Base-by-base conservation (phyloP, 2,888 invertebrate species). In the Tineola bisselliella region DNA sequence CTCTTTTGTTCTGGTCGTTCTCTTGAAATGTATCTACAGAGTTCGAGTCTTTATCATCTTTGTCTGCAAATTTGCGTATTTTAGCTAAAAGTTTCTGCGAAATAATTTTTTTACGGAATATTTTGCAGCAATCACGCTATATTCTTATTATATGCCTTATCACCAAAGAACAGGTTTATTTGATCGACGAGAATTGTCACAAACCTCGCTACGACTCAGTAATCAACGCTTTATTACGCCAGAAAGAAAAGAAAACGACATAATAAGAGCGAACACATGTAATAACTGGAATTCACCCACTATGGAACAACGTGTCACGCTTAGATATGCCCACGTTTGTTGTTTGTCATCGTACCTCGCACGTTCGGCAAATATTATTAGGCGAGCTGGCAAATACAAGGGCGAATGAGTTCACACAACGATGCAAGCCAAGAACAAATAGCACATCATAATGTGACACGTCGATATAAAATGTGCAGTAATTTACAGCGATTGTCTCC, bases 291-390 rank as follows among this genome's bases (percentile, higher is more conserved):
- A 79, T 77, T 76, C 76, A 72, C 73, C 71, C 73, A 30, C 60
- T 43, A 69, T 65, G 70, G 68, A 67, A 70, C 73, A 74, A 79
- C 84, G 84, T 86, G 86, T 79, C 75, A 71, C 76, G 82, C 78
- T 75, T 86, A 75, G 79, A 81, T 83, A 83, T 82, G 79, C 13
- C 25, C 58, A 33, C 58, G 58, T 11, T 58, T 77, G 71, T 72
- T 76, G 75, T 79, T 82, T 82, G 80, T 76, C 79, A 76, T 75
- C 72, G 73, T 74, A 69, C 73, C 77, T 74, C 84, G 77, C 86
- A 87, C 87, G 86, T 86, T 84, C 86, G 65, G 75, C 86, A 87
- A 86, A 87, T 87, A 87, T 87, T 87, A 81, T 80, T 52, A 52
- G 77, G 77, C 77, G 74, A 75, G 78, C 77, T 70, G 68, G 76